These are phyloP conservation scores for Hirudinaria manillensis DNA, from an alignment of 2,888 invertebrate species.

Conservation along the genomic window DNA sequence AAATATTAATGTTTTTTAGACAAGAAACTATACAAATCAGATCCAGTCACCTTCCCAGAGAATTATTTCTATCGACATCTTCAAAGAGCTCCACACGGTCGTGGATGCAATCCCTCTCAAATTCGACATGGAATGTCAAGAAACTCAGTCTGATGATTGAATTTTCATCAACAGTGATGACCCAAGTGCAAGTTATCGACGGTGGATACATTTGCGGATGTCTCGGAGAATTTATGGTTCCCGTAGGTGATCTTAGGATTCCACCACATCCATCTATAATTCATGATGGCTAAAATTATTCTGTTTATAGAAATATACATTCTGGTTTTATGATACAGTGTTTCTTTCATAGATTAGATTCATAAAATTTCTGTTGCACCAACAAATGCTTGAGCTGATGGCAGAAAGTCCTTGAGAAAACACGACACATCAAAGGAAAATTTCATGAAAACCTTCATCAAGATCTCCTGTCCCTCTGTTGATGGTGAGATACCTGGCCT, in stretches of 20 bases:
- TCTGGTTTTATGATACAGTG: not conserved
- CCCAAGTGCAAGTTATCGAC: conserved; percentile 68
- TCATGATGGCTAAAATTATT: no score
- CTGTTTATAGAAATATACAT: not conserved
- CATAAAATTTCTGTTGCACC: no score
- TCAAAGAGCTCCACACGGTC: conserved; percentile 63
- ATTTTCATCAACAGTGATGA: conserved; percentile 58
- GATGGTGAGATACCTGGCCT: conserved; percentile 54
- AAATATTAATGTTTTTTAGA: no score
- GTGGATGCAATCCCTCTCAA: conserved; percentile 57
- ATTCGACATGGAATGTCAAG: conserved; percentile 47
- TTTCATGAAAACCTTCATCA: not conserved
- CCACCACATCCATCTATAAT: conserved; percentile 65
- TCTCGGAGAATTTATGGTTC: conserved; percentile 69
- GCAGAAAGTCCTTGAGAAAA: no score
- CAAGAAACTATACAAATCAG: not conserved
- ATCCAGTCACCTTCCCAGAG: not conserved
- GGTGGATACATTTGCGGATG: conserved; percentile 70
- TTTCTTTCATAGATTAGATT: not conserved
- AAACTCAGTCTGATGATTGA: conserved; percentile 49
- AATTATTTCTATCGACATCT: not conserved
- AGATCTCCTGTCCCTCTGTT: not conserved
- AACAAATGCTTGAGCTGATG: no score
- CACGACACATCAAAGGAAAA: no score
- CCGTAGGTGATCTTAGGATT: conserved; percentile 63